Evolutionary conservation across 2,888 invertebrate species (phyloP), one percentile per base, ranked within the genome.

Genomic region (Temnothorax ravouxi): DNA sequence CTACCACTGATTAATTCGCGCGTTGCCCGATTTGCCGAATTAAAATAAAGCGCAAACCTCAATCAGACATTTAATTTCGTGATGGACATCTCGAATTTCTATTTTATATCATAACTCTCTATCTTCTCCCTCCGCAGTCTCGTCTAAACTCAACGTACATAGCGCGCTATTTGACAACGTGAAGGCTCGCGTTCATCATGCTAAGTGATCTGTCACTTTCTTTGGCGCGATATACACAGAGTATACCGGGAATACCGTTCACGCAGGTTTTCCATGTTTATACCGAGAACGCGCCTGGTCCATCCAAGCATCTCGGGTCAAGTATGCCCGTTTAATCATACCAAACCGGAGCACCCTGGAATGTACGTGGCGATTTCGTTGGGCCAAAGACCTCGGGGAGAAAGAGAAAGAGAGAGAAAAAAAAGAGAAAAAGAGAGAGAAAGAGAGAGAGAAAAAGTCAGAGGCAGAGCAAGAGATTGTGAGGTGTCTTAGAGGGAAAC

Each of bases 401-500:
- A 72, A 66, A 74, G 59, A 77, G 84, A 75, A 71, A 72, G 62
- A 74, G 54, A 47, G 84, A 75, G 71, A 72, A 66, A 74, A 54
- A 25, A 13, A 9, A 13, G 21, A 62, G 56, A 54, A 21, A 59
- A 41, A n/a, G 47, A 13, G 47, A 52, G 21, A 82, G 82, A 80
- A 38, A 82, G 83, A 64, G 85, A 81, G 67, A 83, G 80, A 74
- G 83, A 82, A 41, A 54, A 54, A 21, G n/a, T 54, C 9, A n/a
- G 9, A 21, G 52, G 21, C 52, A 54, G 3, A 54, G 52, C n/a
- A 34, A 15, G 84, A 89, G 89, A 89, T 88, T 80, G 88, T 88
- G 88, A 87, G 89, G 84, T 85, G 80, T 86, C 86, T 88, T 91
- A 88, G 89, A 91, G 86, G 88, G 88, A 91, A 92, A 90, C 90